Evolutionary conservation across 2,113 vertebrate species (phyloP).

Genomic region (Petaurus breviceps): DNA sequence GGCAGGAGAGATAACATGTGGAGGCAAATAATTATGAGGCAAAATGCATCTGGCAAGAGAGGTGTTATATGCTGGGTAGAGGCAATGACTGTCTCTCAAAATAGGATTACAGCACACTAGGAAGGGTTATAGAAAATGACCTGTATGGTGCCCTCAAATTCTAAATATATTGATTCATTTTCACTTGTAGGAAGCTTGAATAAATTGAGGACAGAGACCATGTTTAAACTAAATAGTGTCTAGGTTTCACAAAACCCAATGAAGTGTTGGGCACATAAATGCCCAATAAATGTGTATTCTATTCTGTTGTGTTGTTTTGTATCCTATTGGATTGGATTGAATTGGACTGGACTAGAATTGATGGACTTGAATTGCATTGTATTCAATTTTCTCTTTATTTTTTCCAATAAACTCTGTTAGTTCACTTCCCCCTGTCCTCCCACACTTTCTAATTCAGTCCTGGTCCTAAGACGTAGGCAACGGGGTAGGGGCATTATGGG

Average conservation of each 20-base stretch:
- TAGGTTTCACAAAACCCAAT: background rate
- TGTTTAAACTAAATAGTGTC: background rate
- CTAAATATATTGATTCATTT: background rate
- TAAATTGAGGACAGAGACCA: background rate
- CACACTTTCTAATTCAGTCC: background rate
- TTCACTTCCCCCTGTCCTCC: background rate
- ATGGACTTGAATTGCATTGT: background rate
- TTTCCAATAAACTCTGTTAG: background rate
- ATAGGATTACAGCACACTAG: background rate
- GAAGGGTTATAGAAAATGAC: background rate
- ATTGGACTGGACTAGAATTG: background rate
- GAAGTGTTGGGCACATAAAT: background rate
- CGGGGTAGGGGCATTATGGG: background rate
- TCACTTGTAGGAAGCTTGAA: background rate
- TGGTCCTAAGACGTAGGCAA: background rate
- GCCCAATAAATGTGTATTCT: background rate
- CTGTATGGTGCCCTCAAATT: background rate
- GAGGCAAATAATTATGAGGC: background rate
- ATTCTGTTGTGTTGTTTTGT: background rate
- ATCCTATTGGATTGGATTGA: background rate
- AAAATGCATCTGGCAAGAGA: background rate
- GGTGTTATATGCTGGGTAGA: background rate
- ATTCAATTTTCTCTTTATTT: background rate
- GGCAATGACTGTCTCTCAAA: background rate
- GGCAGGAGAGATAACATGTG: background rate